Evolutionary conservation across 2,888 invertebrate genomes (phyloP).

Genomic region (Chrysina gloriosa): DNA sequence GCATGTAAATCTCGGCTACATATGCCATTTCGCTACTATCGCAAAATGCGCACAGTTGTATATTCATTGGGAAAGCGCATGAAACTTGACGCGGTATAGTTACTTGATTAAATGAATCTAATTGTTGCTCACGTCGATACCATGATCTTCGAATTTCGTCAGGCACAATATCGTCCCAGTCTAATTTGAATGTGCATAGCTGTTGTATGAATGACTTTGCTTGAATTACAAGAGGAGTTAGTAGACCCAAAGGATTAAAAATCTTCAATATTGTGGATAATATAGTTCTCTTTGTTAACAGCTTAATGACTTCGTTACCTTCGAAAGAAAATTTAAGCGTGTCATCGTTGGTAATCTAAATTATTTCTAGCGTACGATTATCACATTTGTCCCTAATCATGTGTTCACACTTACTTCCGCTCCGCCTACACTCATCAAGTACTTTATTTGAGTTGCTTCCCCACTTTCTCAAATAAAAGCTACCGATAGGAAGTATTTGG

Average conservation of each 20-base stretch:
- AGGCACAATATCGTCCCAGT: conserved; percentile 16
- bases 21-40: conserved; percentile 29
- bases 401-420: too few species aligned
- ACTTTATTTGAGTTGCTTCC: too few species aligned
- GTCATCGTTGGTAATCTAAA: too few species aligned
- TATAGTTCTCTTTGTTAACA: too few species aligned
- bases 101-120: neutral
- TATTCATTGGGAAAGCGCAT: neutral
- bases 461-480: conserved; percentile 29
- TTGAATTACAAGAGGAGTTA: too few species aligned
- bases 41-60: conserved; percentile 9
- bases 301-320: too few species aligned
- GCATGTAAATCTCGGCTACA: neutral
- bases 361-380: conserved; percentile 23
- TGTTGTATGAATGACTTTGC: too few species aligned
- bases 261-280: too few species aligned
- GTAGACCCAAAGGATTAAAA: too few species aligned
- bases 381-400: conserved; percentile 20
- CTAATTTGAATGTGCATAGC: too few species aligned
- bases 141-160: neutral
- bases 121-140: neutral
- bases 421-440: too few species aligned
- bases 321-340: too few species aligned
- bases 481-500: conserved; percentile 1
- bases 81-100: conserved; percentile 8